These are phyloP conservation scores for Panopea generosa DNA, from an alignment of 2,888 invertebrate species.

Conservation along the genomic window DNA sequence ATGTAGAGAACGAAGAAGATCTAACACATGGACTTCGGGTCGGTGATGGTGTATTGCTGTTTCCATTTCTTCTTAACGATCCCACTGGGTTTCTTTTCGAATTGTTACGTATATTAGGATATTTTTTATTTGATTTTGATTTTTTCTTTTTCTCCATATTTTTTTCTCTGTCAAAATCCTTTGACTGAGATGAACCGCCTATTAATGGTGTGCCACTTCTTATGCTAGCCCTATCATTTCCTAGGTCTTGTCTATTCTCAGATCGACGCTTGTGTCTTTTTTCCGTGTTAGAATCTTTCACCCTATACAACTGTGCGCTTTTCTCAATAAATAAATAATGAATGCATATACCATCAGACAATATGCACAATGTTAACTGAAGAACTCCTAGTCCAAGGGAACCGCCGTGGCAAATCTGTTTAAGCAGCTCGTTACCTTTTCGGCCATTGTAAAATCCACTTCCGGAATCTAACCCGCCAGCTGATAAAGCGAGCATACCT, in stretches of 20 bases:
- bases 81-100: background rate
- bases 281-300: background rate
- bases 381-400: slow-evolving; percentile 70
- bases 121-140: background rate
- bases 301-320: background rate
- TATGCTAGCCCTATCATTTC: slow-evolving; percentile 21
- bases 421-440: slow-evolving; percentile 50
- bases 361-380: slow-evolving; percentile 68
- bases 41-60: slow-evolving; percentile 7
- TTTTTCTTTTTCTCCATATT: slow-evolving; percentile 20
- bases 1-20: slow-evolving; percentile 51
- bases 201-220: slow-evolving; percentile 35
- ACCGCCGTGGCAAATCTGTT: slow-evolving; percentile 72
- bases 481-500: slow-evolving; percentile 74
- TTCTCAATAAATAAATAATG: slow-evolving; percentile 71
- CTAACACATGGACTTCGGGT: slow-evolving; percentile 23
- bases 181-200: slow-evolving; percentile 12
- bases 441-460: slow-evolving; percentile 73
- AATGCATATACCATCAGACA: slow-evolving; percentile 71
- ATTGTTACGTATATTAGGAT: no score
- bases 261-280: slow-evolving; percentile 11
- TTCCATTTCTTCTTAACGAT: background rate
- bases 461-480: slow-evolving; percentile 73
- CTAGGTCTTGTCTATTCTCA: background rate
- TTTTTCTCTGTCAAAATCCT: background rate